Evolutionary conservation across 2,888 invertebrate genomes (phyloP).

Genomic region (Thumatha senex): DNA sequence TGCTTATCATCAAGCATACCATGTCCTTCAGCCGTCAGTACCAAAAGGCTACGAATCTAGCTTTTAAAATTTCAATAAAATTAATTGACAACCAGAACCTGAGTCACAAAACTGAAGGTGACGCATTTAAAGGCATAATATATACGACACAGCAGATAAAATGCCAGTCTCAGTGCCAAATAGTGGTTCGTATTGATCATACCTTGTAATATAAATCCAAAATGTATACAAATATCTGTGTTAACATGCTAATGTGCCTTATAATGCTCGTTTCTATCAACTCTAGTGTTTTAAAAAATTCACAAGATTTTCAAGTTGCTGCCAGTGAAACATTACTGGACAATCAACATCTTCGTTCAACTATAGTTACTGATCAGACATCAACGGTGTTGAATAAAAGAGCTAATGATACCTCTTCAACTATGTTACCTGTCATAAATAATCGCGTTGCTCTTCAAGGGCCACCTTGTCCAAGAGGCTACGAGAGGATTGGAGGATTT

Average conservation of each 20-base stretch:
- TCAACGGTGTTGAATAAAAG: neutral
- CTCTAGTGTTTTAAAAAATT: neutral
- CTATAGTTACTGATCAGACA: no score
- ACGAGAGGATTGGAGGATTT: conserved; percentile 25
- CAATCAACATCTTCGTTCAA: neutral
- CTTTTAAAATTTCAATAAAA: no score
- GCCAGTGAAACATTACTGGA: neutral
- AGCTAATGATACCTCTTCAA: neutral
- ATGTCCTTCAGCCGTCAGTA: no score
- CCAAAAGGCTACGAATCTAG: no score
- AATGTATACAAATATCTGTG: neutral
- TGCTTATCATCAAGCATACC: no score
- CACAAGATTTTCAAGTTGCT: neutral
- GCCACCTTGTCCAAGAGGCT: conserved; percentile 40
- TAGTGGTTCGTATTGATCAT: neutral
- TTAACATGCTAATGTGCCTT: neutral
- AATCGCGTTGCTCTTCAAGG: conserved; percentile 29
- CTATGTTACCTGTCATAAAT: conserved; percentile 10
- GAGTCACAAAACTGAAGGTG: neutral
- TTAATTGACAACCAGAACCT: neutral
- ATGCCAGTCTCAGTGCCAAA: neutral
- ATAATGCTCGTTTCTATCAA: neutral
- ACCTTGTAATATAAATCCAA: neutral
- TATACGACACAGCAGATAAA: neutral
- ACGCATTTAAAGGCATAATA: neutral